Percentiles rank a stretch among this genome's conserved stretches.
These are phyloP conservation scores for Catocala fraxini DNA, from an alignment of 2,888 invertebrate genomes.

Conservation along the genomic window DNA sequence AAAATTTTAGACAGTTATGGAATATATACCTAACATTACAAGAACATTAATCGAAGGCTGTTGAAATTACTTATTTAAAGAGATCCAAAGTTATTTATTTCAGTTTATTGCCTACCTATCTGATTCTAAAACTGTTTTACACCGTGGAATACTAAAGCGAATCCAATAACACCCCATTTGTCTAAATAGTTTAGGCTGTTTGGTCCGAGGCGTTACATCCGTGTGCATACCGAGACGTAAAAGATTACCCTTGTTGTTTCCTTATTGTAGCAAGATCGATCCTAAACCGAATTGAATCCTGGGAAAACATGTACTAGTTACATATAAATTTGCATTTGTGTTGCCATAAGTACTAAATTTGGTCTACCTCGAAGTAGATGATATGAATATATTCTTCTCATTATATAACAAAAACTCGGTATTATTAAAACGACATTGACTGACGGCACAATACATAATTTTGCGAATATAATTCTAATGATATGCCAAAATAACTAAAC, in stretches of 20 bases:
- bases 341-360: background rate
- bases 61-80: constrained; percentile 2
- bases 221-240: constrained; percentile 29
- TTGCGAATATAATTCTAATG: constrained; percentile 3
- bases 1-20: background rate
- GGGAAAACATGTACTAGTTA: constrained; percentile 1
- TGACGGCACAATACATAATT: constrained; percentile 1
- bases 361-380: background rate
- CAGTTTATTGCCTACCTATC: constrained; percentile 22
- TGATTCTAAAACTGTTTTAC: constrained; percentile 18
- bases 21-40: background rate
- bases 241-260: constrained; percentile 32
- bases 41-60: background rate
- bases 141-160: constrained; percentile 23
- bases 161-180: constrained; percentile 39
- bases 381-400: too few relatives aligned
- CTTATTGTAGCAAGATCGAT: constrained; percentile 21
- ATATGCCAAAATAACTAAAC: background rate
- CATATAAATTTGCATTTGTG: background rate
- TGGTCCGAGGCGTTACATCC: constrained; percentile 20
- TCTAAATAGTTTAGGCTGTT: constrained; percentile 36
- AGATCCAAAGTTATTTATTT: constrained; percentile 17
- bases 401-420: too few relatives aligned
- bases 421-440: background rate
- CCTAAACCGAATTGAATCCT: constrained; percentile 4